phyloP scores from a whole-genome alignment of 2,888 invertebrate species.

The Monoplex corrugatus region DNA sequence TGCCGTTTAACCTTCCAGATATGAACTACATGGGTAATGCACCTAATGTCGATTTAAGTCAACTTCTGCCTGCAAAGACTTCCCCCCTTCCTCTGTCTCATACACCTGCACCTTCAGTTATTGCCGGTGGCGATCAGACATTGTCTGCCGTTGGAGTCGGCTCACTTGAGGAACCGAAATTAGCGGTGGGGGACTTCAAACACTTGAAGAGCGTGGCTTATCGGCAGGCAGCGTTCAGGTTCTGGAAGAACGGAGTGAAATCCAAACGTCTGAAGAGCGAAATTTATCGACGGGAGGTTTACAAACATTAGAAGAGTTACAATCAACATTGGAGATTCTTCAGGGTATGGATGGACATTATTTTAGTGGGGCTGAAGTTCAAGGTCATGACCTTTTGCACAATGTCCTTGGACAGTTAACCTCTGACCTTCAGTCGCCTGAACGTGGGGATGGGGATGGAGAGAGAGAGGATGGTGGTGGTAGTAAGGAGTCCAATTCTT shows the following conservation, averaged over 20 bases:
- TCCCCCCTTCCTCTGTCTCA: background rate
- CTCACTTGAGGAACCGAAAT: background rate
- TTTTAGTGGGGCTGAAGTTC: conserved; percentile 54
- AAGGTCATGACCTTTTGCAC: conserved; percentile 38
- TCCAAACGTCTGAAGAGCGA: background rate
- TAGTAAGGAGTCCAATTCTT: too few species aligned
- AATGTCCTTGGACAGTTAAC: conserved; percentile 43
- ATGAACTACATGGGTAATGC: conserved; percentile 64
- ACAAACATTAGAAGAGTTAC: conserved; percentile 56
- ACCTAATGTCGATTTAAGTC: conserved; percentile 62
- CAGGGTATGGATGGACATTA: conserved; percentile 62
- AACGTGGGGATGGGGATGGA: background rate
- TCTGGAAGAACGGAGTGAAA: background rate
- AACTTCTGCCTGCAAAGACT: conserved; percentile 29
- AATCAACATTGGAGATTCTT: conserved; percentile 61
- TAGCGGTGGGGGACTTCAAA: background rate
- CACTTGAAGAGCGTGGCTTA: too few species aligned
- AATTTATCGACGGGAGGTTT: background rate
- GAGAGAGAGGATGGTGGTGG: conserved; percentile 7
- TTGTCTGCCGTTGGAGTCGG: background rate
- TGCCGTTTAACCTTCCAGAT: conserved; percentile 58
- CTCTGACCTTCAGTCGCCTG: conserved; percentile 28
- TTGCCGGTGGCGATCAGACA: background rate
- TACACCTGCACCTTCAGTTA: background rate
- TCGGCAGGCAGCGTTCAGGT: background rate